A percentile compares a stretch with the other conserved stretches of the same genome.
phyloP scores from a whole-genome alignment of 2,113 vertebrate genomes.

The Mobula hypostoma region DNA sequence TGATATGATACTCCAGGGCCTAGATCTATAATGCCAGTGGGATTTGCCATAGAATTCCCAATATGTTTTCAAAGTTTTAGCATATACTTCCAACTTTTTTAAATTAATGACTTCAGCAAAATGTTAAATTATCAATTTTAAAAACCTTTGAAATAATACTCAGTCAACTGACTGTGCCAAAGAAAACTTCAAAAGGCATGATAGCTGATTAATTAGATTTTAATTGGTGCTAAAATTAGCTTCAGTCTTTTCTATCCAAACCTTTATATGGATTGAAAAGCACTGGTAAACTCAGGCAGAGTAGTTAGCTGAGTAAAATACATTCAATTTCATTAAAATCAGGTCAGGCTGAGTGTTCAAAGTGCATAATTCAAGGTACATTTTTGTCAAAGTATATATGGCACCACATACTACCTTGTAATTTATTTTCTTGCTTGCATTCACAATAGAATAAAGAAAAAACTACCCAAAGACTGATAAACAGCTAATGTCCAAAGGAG shows the following conservation, averaged over 20 bases:
- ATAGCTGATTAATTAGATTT: not conserved
- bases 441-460: too few species aligned
- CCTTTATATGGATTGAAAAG: not conserved
- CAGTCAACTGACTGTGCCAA: not conserved
- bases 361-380: not conserved
- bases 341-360: not conserved
- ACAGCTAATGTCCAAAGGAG: too few species aligned
- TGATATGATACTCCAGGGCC: not conserved
- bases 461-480: too few species aligned
- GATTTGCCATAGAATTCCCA: not conserved
- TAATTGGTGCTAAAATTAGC: not conserved
- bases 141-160: not conserved
- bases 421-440: too few species aligned
- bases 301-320: not conserved
- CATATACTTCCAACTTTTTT: not conserved
- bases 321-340: not conserved
- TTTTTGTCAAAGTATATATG: too few species aligned
- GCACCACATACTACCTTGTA: too few species aligned
- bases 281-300: not conserved
- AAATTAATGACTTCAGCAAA: not conserved
- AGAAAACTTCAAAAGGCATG: not conserved
- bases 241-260: not conserved
- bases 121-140: not conserved
- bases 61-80: not conserved
- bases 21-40: not conserved